Percentiles rank a stretch among this genome's conserved stretches.
phyloP scores from a whole-genome alignment of 2,888 invertebrate genomes.

The Scaptomyza reducta region DNA sequence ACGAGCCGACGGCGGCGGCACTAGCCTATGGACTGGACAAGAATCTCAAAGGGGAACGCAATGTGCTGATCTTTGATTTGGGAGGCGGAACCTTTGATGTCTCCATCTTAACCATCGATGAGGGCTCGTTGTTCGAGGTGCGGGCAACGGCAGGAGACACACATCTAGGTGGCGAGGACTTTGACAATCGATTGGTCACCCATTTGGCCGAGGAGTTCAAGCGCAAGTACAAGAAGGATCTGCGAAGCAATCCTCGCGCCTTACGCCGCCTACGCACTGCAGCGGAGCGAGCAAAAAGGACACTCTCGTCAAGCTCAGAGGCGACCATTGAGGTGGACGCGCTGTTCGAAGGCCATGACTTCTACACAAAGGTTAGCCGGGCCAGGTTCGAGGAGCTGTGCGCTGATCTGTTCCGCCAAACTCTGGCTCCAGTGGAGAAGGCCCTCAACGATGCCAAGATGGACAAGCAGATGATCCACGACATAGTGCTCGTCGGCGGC shows the following conservation, averaged over 20 bases:
- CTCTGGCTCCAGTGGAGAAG: conserved; percentile 37
- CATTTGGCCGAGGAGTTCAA: conserved; percentile 39
- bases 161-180: conserved; percentile 95
- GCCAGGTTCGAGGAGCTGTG: conserved; percentile 91
- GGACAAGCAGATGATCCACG: conserved; percentile 40
- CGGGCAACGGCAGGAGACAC: conserved; percentile 98
- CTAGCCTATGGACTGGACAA: conserved; percentile 34
- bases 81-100: conserved; percentile 85
- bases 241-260: conserved; percentile 87
- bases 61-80: conserved; percentile 67
- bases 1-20: conserved; percentile 34
- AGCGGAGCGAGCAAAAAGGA: conserved; percentile 40
- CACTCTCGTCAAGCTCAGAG: conserved; percentile 37
- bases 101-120: conserved; percentile 86
- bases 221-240: conserved; percentile 86
- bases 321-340: conserved; percentile 37
- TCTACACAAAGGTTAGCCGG: conserved; percentile 84
- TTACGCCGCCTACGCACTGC: conserved; percentile 88
- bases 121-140: conserved; percentile 95
- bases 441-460: conserved; percentile 38
- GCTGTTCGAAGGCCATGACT: conserved; percentile 37
- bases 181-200: conserved; percentile 76
- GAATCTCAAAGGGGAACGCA: conserved; percentile 34
- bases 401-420: conserved; percentile 82
- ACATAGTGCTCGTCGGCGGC: conserved; percentile 38